Conservation (phyloP, 2,797 vertebrate genomes). For the Cuculus canorus region DNA sequence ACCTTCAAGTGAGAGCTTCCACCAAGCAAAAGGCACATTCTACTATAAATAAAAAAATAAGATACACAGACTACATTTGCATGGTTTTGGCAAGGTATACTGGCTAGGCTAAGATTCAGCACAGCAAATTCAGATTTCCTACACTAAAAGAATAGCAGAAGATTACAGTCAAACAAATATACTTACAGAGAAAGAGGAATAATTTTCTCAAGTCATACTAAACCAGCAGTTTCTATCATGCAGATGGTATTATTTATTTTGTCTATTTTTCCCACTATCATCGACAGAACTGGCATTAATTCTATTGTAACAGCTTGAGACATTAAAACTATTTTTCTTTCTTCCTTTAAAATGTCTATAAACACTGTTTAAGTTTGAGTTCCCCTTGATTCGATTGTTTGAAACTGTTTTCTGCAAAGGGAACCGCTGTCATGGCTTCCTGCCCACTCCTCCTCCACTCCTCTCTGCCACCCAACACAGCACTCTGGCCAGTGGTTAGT, state of each 20-base stretch:
- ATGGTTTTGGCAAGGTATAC: not conserved
- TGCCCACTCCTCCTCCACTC: not conserved
- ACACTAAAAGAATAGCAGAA: not conserved
- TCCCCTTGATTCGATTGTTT: not conserved
- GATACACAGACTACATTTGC: not conserved
- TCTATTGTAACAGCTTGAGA: not conserved
- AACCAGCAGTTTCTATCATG: not conserved
- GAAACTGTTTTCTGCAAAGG: not conserved
- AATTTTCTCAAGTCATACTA: too few relatives aligned
- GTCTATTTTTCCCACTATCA: not conserved
- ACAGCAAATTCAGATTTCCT: not conserved
- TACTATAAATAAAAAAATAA: not conserved
- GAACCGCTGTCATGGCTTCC: not conserved
- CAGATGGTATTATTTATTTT: not conserved
- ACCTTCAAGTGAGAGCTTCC: not conserved
- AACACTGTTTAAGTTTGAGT: not conserved
- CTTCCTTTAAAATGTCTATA: not conserved
- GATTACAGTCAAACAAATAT: not conserved
- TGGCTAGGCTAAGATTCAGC: not conserved
- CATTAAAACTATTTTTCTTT: not conserved
- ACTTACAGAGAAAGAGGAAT: not conserved
- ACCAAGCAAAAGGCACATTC: not conserved
- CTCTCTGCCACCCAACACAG: not conserved
- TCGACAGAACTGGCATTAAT: not conserved
- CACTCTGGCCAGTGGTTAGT: not conserved